Evolutionary conservation across 2,888 invertebrate species (phyloP), one percentile per base, ranked within the genome.

Genomic region (Calliscelio sp.): DNA sequence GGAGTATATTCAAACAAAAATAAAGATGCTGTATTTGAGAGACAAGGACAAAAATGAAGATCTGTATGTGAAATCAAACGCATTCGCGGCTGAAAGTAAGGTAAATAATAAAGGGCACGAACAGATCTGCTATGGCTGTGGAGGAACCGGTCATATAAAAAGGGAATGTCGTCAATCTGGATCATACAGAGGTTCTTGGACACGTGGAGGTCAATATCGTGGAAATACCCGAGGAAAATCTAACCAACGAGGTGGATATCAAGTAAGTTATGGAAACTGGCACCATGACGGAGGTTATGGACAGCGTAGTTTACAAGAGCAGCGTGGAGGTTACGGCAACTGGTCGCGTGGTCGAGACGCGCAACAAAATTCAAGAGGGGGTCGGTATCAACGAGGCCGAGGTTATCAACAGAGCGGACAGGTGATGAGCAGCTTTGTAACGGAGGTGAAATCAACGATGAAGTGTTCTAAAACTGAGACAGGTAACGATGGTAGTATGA

Each of bases 1-100:
- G 1, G 89, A 88, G 5, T 90, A 88, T 78, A 49, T 90, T 10
- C 89, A 88, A 85, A 85, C 24, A 28, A 90, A 90, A 86, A 87
- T 89, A 20, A 63, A 79, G 63, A 70, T 87, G 80, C 51, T 24
- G 11, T 70, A 81, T 35, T 44, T 71, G 20, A 78, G 28, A 38
- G 71, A 73, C 7, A 73, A 78, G 4, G 7, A 49, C 0, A 24
- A 10, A 49, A 4, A 4, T 11, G 49, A 49, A 49, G 14, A 49
- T 16, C 7, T 14, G n/a, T 6, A 25, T 14, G 49, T 0, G 24
- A 81, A 70, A 24, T 65, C 73, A 10, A 87, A 85, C 65, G 86
- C 46, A 11, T 87, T 86, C 49, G 14, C 20, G 5, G 61, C 85
- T 11, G 70, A 75, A 24, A 84, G 25, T 0, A 75, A 63, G 38